Evolutionary conservation across 2,113 vertebrate genomes (phyloP).

Genomic region (Otis tarda): DNA sequence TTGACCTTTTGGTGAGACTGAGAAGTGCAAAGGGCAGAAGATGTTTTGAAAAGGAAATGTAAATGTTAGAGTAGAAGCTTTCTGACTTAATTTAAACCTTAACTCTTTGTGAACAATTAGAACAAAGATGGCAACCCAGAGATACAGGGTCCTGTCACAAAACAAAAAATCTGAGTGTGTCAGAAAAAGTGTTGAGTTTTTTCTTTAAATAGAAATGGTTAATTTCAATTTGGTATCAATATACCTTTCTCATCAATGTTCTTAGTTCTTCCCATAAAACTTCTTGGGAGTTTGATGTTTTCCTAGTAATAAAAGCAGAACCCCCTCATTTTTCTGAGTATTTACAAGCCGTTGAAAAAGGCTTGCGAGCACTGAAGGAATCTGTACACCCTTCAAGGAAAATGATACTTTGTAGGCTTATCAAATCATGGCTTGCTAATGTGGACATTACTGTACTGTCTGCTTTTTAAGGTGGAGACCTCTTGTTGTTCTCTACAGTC

Average conservation of each 20-base stretch:
- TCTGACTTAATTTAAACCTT: constrained; percentile 13
- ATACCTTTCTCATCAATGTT: neutral
- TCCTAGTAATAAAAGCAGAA: neutral
- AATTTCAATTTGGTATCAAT: neutral
- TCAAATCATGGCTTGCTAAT: neutral
- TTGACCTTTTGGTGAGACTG: constrained; percentile 13
- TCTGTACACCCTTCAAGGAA: neutral
- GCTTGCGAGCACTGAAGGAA: neutral
- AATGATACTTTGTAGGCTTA: neutral
- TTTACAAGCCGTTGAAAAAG: neutral
- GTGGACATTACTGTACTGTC: neutral
- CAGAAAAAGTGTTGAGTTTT: neutral
- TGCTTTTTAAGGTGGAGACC: neutral
- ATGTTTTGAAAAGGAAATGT: constrained; percentile 53
- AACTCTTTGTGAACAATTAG: constrained; percentile 18
- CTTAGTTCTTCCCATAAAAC: neutral
- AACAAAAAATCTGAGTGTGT: neutral
- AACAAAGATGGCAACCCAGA: neutral
- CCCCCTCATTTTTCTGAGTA: neutral
- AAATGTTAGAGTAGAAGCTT: constrained; percentile 29
- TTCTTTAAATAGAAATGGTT: neutral
- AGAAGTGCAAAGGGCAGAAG: constrained; percentile 30
- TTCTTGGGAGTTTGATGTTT: neutral
- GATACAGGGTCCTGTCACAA: neutral
- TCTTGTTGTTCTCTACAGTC: neutral